These are phyloP conservation scores for Zaprionus camerounensis DNA, from an alignment of 1,140 invertebrate species.

Conservation along the genomic window DNA sequence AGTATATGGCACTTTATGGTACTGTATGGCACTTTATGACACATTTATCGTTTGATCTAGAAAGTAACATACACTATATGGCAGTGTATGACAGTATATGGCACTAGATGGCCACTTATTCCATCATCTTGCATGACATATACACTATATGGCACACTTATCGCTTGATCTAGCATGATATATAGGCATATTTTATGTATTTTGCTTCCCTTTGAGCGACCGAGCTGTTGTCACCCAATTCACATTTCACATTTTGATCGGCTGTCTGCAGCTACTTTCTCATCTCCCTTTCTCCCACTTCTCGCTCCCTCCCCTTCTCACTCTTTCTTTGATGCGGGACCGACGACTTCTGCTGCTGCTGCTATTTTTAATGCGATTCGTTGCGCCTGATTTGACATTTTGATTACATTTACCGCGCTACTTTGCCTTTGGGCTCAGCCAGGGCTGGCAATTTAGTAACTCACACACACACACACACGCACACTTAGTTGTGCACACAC, in stretches of 20 bases:
- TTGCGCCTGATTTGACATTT: slow-evolving; percentile 56
- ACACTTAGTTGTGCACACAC: not conserved
- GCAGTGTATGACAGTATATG: no score
- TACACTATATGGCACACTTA: not conserved
- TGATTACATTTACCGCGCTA: slow-evolving; percentile 42
- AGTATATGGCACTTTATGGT: no score
- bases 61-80: no score
- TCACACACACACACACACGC: slow-evolving; percentile 9
- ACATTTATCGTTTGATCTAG: not conserved
- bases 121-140: not conserved
- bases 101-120: not conserved
- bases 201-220: not conserved
- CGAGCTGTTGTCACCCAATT: slow-evolving; percentile 10
- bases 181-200: not conserved
- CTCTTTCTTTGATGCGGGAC: slow-evolving; percentile 18
- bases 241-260: not conserved
- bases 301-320: not conserved
- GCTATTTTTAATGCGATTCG: slow-evolving; percentile 53
- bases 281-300: not conserved
- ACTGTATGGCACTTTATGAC: no score
- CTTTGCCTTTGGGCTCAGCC: slow-evolving; percentile 9
- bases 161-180: not conserved
- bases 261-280: slow-evolving; percentile 7
- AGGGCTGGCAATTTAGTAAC: slow-evolving; percentile 14
- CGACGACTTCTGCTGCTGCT: slow-evolving; percentile 17